These are phyloP conservation scores for Hololepta plana DNA, from an alignment of 2,888 invertebrate species.

Conservation along the genomic window DNA sequence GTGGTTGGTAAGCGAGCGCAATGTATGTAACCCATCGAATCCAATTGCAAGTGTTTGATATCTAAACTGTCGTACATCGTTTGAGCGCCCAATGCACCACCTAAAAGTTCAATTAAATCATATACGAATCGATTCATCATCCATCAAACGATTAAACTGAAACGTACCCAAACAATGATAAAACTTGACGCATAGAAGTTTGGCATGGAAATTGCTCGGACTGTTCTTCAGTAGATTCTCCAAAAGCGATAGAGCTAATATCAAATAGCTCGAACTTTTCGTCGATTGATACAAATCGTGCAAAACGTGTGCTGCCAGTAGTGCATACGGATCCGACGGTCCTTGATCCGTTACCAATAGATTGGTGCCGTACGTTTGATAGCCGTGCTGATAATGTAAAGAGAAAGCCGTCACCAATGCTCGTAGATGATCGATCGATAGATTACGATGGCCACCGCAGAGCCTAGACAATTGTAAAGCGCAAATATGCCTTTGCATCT, in stretches of 20 bases:
- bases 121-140: too few species aligned
- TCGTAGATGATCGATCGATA: constrained; percentile 32
- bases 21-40: constrained; percentile 76
- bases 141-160: constrained; percentile 3
- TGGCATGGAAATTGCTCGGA: constrained; percentile 78
- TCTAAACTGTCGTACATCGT: constrained; percentile 62
- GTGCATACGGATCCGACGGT: constrained; percentile 60
- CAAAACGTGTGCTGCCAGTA: constrained; percentile 59
- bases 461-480: constrained; percentile 57
- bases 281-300: constrained; percentile 34
- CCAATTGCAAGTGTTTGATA: constrained; percentile 83
- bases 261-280: constrained; percentile 28
- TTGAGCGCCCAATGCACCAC: constrained; percentile 57
- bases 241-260: constrained; percentile 46
- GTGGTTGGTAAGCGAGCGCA: constrained; percentile 54
- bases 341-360: constrained; percentile 51
- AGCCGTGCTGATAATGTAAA: constrained; percentile 45
- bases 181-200: constrained; percentile 62
- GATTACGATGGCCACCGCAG: constrained; percentile 44
- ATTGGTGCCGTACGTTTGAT: constrained; percentile 33
- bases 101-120: too few species aligned
- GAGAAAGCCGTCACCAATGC: constrained; percentile 42
- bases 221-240: constrained; percentile 59
- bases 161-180: constrained; percentile 55
- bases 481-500: constrained; percentile 70